Percentiles rank a stretch among this genome's conserved stretches.
phyloP scores from a whole-genome alignment of 2,888 invertebrate genomes.

The Abrostola triplasia region DNA sequence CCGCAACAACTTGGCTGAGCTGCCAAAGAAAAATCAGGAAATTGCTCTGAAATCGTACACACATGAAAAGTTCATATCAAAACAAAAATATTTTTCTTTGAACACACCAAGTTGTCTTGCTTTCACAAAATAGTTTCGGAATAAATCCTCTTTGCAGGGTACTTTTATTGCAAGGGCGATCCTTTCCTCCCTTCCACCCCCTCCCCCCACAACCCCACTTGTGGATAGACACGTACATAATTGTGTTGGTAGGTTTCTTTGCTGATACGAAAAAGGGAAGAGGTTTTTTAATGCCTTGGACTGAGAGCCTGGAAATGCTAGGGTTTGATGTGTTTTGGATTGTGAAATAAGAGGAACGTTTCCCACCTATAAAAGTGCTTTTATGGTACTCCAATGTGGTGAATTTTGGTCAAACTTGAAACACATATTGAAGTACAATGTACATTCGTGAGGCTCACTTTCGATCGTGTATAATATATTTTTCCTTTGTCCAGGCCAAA shows the following conservation, averaged over 20 bases:
- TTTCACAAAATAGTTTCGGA: constrained; percentile 23
- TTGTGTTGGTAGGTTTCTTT: constrained; percentile 16
- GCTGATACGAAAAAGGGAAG: constrained; percentile 1
- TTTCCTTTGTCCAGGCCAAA: no score
- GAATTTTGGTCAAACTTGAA: neutral
- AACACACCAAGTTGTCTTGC: neutral
- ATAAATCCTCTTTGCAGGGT: constrained; percentile 37
- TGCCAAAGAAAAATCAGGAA: neutral
- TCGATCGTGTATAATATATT: neutral
- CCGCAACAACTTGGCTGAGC: neutral
- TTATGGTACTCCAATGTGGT: neutral
- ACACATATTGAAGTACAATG: neutral
- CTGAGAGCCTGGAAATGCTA: neutral
- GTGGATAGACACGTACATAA: constrained; percentile 21
- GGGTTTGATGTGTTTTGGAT: neutral
- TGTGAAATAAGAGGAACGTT: neutral
- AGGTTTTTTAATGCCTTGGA: constrained; percentile 8
- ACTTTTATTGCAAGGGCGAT: constrained; percentile 25
- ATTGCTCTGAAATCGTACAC: constrained; percentile 1
- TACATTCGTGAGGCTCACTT: neutral
- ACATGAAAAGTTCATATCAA: constrained; percentile 16
- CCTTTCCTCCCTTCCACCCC: neutral
- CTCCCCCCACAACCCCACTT: neutral
- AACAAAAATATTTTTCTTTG: constrained; percentile 36
- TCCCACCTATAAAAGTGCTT: neutral